phyloP scores from a whole-genome alignment of 2,888 invertebrate genomes.

The Torymus auratus region DNA sequence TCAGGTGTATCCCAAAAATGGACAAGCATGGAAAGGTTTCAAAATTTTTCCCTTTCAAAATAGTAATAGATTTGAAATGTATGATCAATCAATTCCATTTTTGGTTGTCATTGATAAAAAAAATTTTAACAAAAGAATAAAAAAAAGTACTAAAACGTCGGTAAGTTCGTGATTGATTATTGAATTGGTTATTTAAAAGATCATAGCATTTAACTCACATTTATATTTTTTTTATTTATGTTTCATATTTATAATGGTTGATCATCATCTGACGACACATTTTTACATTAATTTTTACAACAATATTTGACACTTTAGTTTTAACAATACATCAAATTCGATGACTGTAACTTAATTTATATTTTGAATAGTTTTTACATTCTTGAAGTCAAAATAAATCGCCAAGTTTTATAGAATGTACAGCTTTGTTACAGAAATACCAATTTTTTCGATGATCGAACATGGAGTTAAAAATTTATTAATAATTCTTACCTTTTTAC shows the following conservation, averaged over 20 bases:
- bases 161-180: too few species aligned
- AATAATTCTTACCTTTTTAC: constrained; percentile 26
- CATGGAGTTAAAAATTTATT: constrained; percentile 44
- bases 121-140: too few species aligned
- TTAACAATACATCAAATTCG: constrained; percentile 52
- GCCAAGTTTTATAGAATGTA: constrained; percentile 45
- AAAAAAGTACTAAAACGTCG: too few species aligned
- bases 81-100: too few species aligned
- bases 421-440: constrained; percentile 42
- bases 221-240: constrained; percentile 43
- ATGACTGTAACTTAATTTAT: constrained; percentile 42
- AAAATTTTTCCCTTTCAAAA: too few species aligned
- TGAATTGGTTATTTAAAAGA: too few species aligned
- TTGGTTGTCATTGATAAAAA: too few species aligned
- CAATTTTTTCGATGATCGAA: constrained; percentile 46
- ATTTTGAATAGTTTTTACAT: constrained; percentile 29
- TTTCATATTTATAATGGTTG: constrained; percentile 39
- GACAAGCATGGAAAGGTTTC: too few species aligned
- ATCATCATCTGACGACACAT: constrained; percentile 37
- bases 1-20: too few species aligned
- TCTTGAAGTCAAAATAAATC: constrained; percentile 35
- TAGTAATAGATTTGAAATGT: too few species aligned
- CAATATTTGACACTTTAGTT: constrained; percentile 55
- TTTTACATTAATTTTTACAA: constrained; percentile 58
- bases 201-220: constrained; percentile 14